Percentiles rank a stretch among this genome's conserved stretches.
These are phyloP conservation scores for Bos taurus DNA, from an alignment of 2,113 vertebrate genomes.

Conservation along the genomic window DNA sequence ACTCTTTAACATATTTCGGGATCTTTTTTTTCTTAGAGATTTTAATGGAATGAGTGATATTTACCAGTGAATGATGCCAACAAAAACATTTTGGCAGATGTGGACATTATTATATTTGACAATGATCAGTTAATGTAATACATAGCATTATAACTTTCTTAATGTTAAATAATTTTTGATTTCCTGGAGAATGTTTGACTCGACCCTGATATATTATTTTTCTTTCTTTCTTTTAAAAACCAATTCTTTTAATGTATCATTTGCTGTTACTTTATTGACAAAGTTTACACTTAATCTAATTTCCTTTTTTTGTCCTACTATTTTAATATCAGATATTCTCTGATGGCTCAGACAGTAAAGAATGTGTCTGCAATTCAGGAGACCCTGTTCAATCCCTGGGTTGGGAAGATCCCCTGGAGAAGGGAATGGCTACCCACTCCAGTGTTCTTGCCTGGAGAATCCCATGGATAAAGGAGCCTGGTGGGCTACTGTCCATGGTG, in stretches of 20 bases:
- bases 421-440: not conserved
- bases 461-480: not conserved
- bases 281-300: not conserved
- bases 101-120: not conserved
- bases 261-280: not conserved
- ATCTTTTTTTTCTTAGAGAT: conserved; percentile 13
- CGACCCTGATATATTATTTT: not conserved
- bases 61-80: not conserved
- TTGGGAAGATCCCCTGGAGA: not conserved
- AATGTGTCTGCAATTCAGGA: not conserved
- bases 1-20: not conserved
- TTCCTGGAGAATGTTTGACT: not conserved
- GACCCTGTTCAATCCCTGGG: not conserved
- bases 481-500: not conserved
- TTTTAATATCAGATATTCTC: not conserved
- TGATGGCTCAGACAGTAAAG: not conserved
- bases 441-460: not conserved
- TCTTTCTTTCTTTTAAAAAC: not conserved
- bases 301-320: not conserved
- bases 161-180: not conserved
- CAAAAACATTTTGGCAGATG: not conserved
- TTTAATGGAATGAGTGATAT: not conserved
- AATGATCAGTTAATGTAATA: not conserved
- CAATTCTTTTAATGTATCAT: not conserved
- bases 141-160: not conserved